Evolutionary conservation across 1,140 invertebrate genomes (phyloP).

Genomic region (Marisa cornuarietis): DNA sequence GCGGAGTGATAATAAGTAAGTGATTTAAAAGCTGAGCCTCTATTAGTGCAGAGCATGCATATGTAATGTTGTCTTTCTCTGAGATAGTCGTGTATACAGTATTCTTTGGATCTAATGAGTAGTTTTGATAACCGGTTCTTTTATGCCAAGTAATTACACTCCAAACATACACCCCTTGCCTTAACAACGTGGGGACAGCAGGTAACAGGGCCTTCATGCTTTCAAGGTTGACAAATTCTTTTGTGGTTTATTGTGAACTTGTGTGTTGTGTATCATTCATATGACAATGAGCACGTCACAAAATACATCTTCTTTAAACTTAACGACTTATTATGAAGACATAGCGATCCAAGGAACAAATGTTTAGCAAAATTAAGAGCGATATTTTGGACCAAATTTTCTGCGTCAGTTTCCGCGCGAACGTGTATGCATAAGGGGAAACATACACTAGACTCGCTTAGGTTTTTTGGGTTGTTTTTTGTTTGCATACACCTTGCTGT

Average conservation of each 20-base stretch:
- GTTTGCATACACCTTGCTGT: no score
- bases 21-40: slow-evolving; percentile 30
- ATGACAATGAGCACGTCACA: neutral
- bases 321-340: neutral
- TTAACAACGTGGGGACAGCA: slow-evolving; percentile 18
- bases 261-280: neutral
- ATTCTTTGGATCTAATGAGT: slow-evolving; percentile 30
- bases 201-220: slow-evolving; percentile 17
- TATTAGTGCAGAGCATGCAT: slow-evolving; percentile 23
- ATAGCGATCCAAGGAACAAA: neutral
- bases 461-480: no score
- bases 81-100: slow-evolving; percentile 28
- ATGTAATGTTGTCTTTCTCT: slow-evolving; percentile 23
- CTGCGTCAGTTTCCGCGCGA: slow-evolving; percentile 15
- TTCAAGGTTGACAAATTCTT: slow-evolving; percentile 31
- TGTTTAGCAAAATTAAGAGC: neutral
- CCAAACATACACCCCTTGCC: slow-evolving; percentile 16
- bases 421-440: neutral
- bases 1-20: slow-evolving; percentile 38
- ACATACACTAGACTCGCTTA: no score
- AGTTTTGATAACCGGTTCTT: slow-evolving; percentile 22
- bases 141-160: slow-evolving; percentile 24
- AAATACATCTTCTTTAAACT: neutral
- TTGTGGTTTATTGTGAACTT: neutral
- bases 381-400: neutral